Evolutionary conservation across 2,888 invertebrate genomes (phyloP).

Genomic region (Athalia circularis): DNA sequence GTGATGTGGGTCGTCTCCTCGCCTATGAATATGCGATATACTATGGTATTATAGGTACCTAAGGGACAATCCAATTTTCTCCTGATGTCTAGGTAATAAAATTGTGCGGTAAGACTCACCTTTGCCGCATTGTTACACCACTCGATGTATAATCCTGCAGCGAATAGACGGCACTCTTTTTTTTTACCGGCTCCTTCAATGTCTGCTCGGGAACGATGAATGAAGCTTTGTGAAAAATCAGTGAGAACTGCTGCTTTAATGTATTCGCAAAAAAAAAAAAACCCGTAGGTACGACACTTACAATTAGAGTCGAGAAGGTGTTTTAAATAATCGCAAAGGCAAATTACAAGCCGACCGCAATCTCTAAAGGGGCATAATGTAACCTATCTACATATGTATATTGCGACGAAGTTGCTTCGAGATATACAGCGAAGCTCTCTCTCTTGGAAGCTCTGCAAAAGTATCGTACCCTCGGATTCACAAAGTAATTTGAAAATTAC

Average conservation of each 20-base stretch:
- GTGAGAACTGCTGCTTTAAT: neutral
- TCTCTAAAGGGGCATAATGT: neutral
- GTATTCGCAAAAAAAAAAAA: no score
- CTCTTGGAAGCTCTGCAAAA: neutral
- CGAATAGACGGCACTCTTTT: neutral
- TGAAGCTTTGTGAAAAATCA: neutral
- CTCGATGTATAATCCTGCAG: constrained; percentile 6
- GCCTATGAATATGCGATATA: neutral
- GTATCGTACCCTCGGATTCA: constrained; percentile 19
- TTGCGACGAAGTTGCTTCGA: neutral
- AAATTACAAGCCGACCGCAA: constrained; percentile 15
- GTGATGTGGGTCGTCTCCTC: constrained; percentile 6
- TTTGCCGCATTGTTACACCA: constrained; percentile 10
- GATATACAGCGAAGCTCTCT: neutral
- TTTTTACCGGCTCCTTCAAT: no score
- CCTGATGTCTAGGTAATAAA: constrained; percentile 23
- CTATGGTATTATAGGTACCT: constrained; percentile 1
- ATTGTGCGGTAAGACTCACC: constrained; percentile 8
- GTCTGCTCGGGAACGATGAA: no score
- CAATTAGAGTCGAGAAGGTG: constrained; percentile 10
- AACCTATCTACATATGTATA: neutral
- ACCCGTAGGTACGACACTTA: no score
- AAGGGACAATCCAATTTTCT: constrained; percentile 33
- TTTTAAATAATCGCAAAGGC: constrained; percentile 31
- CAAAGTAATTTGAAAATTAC: constrained; percentile 35